Evolutionary conservation across 2,113 vertebrate species (phyloP).

Genomic region (Austrofundulus limnaeus): DNA sequence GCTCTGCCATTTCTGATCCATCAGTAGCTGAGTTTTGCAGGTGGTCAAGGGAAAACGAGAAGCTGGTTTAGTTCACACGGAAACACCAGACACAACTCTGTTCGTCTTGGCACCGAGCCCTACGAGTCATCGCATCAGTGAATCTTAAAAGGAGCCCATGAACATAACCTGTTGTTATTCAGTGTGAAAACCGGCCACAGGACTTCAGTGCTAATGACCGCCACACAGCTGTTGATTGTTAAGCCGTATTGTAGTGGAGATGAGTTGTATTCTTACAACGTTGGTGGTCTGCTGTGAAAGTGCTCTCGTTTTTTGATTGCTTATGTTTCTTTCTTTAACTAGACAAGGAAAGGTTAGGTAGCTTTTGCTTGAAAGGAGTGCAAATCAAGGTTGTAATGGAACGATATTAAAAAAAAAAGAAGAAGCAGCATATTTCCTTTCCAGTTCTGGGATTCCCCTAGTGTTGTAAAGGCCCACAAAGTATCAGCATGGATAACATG

Average conservation of each 20-base stretch:
- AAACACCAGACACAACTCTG: slow-evolving; percentile 57
- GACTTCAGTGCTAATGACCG: slow-evolving; percentile 42
- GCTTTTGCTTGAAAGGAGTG: slow-evolving; percentile 34
- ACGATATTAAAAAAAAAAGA: slow-evolving; percentile 7
- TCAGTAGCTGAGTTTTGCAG: slow-evolving; percentile 55
- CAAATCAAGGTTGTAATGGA: slow-evolving; percentile 37
- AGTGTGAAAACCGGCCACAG: slow-evolving; percentile 52
- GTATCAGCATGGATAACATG: not conserved
- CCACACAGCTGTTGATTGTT: slow-evolving; percentile 40
- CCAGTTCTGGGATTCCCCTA: slow-evolving; percentile 22
- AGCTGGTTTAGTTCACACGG: slow-evolving; percentile 57
- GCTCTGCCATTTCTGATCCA: slow-evolving; percentile 63
- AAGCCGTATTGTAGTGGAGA: slow-evolving; percentile 41
- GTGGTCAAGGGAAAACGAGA: slow-evolving; percentile 52
- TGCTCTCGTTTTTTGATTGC: not conserved
- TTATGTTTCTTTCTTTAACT: slow-evolving; percentile 19
- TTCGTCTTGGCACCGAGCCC: slow-evolving; percentile 42
- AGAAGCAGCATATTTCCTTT: slow-evolving; percentile 18
- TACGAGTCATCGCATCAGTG: slow-evolving; percentile 30
- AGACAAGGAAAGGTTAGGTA: slow-evolving; percentile 30
- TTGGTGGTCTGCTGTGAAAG: slow-evolving; percentile 2
- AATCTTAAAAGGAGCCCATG: slow-evolving; percentile 39
- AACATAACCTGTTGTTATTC: slow-evolving; percentile 58
- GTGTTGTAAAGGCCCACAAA: slow-evolving; percentile 25
- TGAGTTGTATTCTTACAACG: slow-evolving; percentile 24